Base-by-base conservation (phyloP, 2,797 vertebrate species). In the Chelidonichthys spinosus region DNA sequence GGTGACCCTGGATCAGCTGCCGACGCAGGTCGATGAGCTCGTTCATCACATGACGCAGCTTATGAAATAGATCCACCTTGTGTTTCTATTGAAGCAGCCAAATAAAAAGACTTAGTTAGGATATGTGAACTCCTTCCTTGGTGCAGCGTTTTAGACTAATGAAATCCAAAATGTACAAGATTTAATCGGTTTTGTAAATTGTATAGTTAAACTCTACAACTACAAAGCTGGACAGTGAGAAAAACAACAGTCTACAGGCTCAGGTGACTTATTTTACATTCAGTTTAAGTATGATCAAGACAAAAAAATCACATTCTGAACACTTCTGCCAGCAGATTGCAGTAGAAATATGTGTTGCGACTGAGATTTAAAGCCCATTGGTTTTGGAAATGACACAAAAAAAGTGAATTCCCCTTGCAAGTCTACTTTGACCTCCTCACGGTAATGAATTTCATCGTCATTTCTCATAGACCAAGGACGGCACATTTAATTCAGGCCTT, bases 1-100 rank as follows among this genome's bases (percentile, higher is more conserved):
- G 95, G 92, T 99, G 98, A 82, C 97, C 97, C 78, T 98, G 98
- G 60, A 99, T 97, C 88, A 99, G 96, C 93, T 99, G 98, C 88
- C 98, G 95, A 53, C 98, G 96, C 55, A 99, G 95, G 94, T 99
- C 98, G 86, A 99, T 97, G 87, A 99, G 96, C 90, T 99, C 98
- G 37, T 97, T 99, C 98, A 99, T 99, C 93, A 99, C 98, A 82
- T 99, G 98, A 14, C 98, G 97, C 50, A 99, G 95, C 71, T 99
- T 99, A 93, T 98, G 98, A 94, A 99, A 99, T 69, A 99, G 97
- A 93, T 99, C 98, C 83, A 99, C 97, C 91, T 98, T 99, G 92
- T 99, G 97, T 91, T 98, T 99, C 98, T 99, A 87, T 77, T 15
- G 61, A 74, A 53, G 65, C n/a, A 75, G 50, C 7, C 58, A 11